Conservation (phyloP, 2,113 vertebrate species). For the Mastomys coucha region DNA sequence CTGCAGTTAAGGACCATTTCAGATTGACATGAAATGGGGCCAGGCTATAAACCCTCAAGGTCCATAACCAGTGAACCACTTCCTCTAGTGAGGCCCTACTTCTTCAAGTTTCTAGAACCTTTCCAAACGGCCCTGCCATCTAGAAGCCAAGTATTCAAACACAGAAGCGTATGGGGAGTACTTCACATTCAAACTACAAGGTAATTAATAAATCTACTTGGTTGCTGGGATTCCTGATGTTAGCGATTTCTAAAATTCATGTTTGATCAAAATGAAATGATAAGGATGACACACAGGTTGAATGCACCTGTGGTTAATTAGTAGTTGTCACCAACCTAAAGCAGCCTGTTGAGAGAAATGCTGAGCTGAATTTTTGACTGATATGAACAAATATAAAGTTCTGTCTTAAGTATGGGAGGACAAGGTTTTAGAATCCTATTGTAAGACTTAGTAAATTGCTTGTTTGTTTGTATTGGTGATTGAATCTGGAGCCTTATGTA, state of each 20-base stretch:
- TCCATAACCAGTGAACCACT: background rate
- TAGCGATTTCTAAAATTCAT: conserved; percentile 12
- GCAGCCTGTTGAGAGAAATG: background rate
- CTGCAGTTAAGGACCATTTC: background rate
- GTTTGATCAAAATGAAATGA: conserved; percentile 38
- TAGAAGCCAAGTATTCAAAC: background rate
- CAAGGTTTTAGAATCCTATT: background rate
- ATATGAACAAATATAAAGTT: conserved; percentile 13
- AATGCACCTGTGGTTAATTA: background rate
- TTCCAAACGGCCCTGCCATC: background rate
- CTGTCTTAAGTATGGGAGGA: background rate
- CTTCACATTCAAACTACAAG: background rate
- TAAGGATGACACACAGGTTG: background rate
- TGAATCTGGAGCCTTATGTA: background rate
- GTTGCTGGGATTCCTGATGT: background rate
- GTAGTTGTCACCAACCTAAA: background rate
- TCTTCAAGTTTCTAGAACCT: background rate
- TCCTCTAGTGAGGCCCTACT: background rate
- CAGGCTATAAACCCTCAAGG: background rate
- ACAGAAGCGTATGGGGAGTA: background rate
- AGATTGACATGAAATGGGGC: background rate
- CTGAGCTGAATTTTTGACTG: background rate
- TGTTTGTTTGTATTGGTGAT: background rate
- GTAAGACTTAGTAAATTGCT: background rate
- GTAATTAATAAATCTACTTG: background rate